Evolutionary conservation across 2,888 invertebrate genomes (phyloP).

Genomic region (Cantharis rufa): DNA sequence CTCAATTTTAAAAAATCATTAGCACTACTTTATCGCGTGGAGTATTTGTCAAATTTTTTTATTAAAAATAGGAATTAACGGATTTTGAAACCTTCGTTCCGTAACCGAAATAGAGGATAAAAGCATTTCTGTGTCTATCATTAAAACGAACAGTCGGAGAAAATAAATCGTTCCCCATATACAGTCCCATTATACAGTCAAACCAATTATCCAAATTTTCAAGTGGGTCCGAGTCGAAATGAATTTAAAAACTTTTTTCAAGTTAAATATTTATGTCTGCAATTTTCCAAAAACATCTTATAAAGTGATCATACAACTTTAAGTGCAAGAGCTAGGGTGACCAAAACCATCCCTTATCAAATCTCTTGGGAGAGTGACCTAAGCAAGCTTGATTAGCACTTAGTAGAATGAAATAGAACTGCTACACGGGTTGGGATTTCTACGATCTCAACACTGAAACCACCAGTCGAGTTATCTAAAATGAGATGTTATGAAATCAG

Average conservation of each 20-base stretch:
- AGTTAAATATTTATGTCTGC: background rate
- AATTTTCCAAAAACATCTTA: background rate
- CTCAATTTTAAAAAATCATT: background rate
- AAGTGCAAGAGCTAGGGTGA: background rate
- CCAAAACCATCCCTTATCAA: background rate
- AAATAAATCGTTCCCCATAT: slow-evolving; percentile 9
- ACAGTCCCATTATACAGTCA: background rate
- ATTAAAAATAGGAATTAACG: background rate
- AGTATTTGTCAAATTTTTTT: background rate
- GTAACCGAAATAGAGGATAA: slow-evolving; percentile 3
- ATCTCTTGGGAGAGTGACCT: background rate
- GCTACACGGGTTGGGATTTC: background rate
- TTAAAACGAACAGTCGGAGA: slow-evolving; percentile 6
- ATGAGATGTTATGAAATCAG: background rate
- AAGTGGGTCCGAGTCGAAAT: background rate
- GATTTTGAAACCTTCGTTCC: background rate
- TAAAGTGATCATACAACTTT: background rate
- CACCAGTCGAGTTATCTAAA: background rate
- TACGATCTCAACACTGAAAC: background rate
- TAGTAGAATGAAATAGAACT: background rate
- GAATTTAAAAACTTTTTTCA: background rate
- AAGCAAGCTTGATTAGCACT: background rate
- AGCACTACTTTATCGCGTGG: background rate
- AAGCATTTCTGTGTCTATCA: slow-evolving; percentile 13
- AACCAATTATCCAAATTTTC: background rate